Conservation (phyloP, 2,113 vertebrate genomes). For the Choloepus hoffmanni region DNA sequence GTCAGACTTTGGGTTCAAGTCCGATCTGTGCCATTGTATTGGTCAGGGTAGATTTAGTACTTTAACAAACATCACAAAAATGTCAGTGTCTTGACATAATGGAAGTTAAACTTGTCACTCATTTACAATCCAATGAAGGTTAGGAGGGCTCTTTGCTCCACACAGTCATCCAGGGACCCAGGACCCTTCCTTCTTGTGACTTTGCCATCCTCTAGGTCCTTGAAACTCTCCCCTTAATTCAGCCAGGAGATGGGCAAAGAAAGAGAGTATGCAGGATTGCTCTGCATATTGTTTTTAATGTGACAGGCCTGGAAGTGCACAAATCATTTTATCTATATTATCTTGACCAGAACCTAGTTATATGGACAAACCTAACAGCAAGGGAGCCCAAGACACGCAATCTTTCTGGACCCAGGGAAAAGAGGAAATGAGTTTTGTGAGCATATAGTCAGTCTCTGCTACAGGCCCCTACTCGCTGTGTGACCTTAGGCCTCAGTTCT, state of each 20-base stretch:
- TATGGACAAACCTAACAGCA: background rate
- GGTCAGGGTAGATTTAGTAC: background rate
- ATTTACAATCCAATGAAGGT: background rate
- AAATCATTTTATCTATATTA: background rate
- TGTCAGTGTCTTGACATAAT: background rate
- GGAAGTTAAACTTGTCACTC: background rate
- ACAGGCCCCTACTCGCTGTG: background rate
- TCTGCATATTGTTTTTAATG: background rate
- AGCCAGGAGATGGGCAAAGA: background rate
- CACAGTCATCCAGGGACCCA: background rate
- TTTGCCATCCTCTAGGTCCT: background rate
- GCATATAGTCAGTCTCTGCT: background rate
- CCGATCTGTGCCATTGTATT: background rate
- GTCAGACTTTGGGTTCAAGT: background rate
- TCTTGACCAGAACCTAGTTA: constrained; percentile 36
- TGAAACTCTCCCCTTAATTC: background rate
- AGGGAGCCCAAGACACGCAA: background rate
- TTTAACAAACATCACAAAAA: background rate
- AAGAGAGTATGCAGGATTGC: background rate
- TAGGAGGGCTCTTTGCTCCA: background rate
- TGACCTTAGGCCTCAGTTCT: constrained; percentile 1
- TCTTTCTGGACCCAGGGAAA: background rate
- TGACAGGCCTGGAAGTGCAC: background rate
- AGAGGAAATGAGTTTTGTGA: constrained; percentile 1
- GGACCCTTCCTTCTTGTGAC: background rate